A percentile compares a stretch with the other conserved stretches of the same genome.
Conservation (phyloP, 2,888 invertebrate species). For the Galeopsomyia nigrocyanea region DNA sequence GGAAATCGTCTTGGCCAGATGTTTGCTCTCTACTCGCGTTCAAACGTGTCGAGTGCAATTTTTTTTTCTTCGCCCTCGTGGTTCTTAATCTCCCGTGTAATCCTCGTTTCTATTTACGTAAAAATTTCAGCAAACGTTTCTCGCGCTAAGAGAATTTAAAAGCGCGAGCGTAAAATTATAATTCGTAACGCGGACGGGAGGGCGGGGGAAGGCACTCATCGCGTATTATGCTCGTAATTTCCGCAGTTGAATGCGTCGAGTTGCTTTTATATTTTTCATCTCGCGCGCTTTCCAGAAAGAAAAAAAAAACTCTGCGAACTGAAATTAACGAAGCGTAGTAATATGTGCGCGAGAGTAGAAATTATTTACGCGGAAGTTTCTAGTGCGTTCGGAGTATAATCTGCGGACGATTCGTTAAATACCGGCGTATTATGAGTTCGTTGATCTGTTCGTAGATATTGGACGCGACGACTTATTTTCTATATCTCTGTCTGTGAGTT, state of each 20-base stretch:
- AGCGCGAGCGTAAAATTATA: constrained; percentile 4
- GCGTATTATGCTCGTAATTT: neutral
- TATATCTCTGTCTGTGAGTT: neutral
- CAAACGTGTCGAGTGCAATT: constrained; percentile 7
- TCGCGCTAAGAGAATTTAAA: neutral
- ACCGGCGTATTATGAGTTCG: constrained; percentile 55
- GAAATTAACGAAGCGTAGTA: constrained; percentile 19
- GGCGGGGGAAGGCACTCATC: neutral
- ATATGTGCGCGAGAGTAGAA: neutral
- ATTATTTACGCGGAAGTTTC: constrained; percentile 52
- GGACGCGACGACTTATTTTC: constrained; percentile 24
- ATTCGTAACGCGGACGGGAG: neutral
- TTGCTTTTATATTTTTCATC: neutral
- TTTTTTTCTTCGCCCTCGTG: constrained; percentile 42
- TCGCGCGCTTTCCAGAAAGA: constrained; percentile 16
- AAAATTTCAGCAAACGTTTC: neutral
- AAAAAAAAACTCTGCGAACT: constrained; percentile 2
- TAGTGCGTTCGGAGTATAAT: constrained; percentile 48
- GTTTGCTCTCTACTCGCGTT: no score
- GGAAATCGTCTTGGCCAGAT: no score
- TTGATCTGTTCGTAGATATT: constrained; percentile 47
- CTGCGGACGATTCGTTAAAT: constrained; percentile 59
- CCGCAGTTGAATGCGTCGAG: neutral
- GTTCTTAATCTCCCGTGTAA: no score
- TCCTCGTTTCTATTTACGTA: constrained; percentile 7